Conservation (phyloP, 1,140 invertebrate genomes). For the Diorhabda elongata region DNA sequence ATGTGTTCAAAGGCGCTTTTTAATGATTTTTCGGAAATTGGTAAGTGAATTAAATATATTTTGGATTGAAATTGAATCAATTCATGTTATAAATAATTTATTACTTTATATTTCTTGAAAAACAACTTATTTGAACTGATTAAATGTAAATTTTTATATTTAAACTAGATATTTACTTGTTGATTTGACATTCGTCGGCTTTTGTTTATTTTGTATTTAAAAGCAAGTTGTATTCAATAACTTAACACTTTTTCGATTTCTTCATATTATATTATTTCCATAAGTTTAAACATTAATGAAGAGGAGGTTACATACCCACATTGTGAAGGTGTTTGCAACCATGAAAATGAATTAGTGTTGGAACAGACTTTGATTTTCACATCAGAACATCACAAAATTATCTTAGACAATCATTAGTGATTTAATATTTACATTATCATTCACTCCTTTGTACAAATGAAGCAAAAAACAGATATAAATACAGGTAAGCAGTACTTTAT, state of each 20-base stretch:
- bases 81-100: too few relatives aligned
- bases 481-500: not conserved
- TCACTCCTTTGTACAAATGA: not conserved
- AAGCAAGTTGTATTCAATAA: not conserved
- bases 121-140: too few relatives aligned
- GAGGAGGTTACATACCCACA: not conserved
- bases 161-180: too few relatives aligned
- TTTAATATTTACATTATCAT: not conserved
- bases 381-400: not conserved
- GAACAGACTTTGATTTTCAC: not conserved
- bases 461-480: conserved; percentile 2
- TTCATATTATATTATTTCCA: conserved; percentile 4
- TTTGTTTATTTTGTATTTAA: too few relatives aligned
- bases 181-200: too few relatives aligned
- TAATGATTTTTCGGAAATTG: conserved; percentile 41
- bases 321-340: conserved; percentile 3
- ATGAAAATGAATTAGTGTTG: not conserved
- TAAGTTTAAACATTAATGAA: not conserved
- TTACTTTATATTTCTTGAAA: too few relatives aligned
- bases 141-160: too few relatives aligned
- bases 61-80: too few relatives aligned
- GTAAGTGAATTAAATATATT: conserved; percentile 28
- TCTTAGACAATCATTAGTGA: not conserved
- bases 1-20: conserved; percentile 41
- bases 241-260: not conserved